A percentile compares a stretch with the other conserved stretches of the same genome.
Conservation (phyloP, 2,113 vertebrate genomes). For the Danionella cerebrum region DNA sequence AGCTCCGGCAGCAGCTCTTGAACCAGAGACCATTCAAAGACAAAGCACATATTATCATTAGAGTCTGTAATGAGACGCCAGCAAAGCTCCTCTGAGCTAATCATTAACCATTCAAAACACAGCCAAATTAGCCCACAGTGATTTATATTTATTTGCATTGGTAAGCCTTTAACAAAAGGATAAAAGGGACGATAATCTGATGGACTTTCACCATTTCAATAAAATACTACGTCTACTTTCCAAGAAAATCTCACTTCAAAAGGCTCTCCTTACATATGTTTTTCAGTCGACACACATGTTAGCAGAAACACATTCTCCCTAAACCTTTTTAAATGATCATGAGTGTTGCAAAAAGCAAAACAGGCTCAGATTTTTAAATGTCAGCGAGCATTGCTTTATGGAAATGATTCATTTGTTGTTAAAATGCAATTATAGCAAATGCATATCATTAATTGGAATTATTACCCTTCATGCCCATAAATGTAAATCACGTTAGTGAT, state of each 20-base stretch:
- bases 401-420: too few species aligned
- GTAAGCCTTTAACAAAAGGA: conserved; percentile 33
- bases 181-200: conserved; percentile 19
- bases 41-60: conserved; percentile 28
- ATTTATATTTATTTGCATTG: conserved; percentile 40
- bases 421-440: too few species aligned
- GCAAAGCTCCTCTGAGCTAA: conserved; percentile 15
- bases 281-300: too few species aligned
- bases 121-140: conserved; percentile 34
- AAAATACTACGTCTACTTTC: conserved; percentile 6
- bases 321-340: too few species aligned
- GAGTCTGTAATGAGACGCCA: conserved; percentile 30
- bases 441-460: too few species aligned
- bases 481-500: too few species aligned
- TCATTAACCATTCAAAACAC: conserved; percentile 38
- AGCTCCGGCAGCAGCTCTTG: conserved; percentile 5
- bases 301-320: too few species aligned
- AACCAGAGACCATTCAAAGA: conserved; percentile 34
- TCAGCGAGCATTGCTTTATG: too few species aligned
- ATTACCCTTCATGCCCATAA: too few species aligned
- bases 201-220: conserved; percentile 23
- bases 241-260: background rate
- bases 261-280: too few species aligned
- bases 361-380: too few species aligned
- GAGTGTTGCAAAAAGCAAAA: too few species aligned